Percentiles rank a stretch among this genome's conserved stretches.
Evolutionary conservation across 2,888 invertebrate genomes (phyloP).

Genomic region (Spilarctia lutea): DNA sequence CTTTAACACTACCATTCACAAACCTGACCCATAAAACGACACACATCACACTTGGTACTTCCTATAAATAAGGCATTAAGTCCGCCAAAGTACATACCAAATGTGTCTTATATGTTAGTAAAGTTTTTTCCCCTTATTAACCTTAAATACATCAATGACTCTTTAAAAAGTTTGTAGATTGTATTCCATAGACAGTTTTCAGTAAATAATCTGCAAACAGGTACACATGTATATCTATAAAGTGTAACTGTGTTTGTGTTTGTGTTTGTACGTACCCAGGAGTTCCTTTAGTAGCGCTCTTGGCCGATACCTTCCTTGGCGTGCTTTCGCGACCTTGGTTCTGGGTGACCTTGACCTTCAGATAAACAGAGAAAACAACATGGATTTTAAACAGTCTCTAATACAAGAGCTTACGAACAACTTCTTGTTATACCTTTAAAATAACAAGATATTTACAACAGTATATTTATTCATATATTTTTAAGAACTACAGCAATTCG

Average conservation of each 20-base stretch:
- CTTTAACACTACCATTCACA: background rate
- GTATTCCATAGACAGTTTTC: background rate
- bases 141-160: background rate
- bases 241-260: background rate
- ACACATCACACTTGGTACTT: background rate
- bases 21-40: background rate
- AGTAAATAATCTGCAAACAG: background rate
- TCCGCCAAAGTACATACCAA: too few relatives aligned
- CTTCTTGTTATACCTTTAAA: too few relatives aligned
- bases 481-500: background rate
- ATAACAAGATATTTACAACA: background rate
- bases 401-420: background rate
- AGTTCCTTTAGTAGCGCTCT: slow-evolving; percentile 84
- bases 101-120: too few relatives aligned
- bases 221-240: slow-evolving; percentile 9
- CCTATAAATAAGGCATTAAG: too few relatives aligned
- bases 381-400: background rate
- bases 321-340: slow-evolving; percentile 82
- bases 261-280: slow-evolving; percentile 75
- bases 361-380: slow-evolving; percentile 42
- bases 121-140: too few relatives aligned
- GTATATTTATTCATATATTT: too few relatives aligned
- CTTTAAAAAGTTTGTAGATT: background rate
- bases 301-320: slow-evolving; percentile 88
- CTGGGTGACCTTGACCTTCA: slow-evolving; percentile 83